Percentiles rank a stretch among this genome's conserved stretches.
These are phyloP conservation scores for Hestina assimilis DNA, from an alignment of 1,140 invertebrate genomes.

Conservation along the genomic window DNA sequence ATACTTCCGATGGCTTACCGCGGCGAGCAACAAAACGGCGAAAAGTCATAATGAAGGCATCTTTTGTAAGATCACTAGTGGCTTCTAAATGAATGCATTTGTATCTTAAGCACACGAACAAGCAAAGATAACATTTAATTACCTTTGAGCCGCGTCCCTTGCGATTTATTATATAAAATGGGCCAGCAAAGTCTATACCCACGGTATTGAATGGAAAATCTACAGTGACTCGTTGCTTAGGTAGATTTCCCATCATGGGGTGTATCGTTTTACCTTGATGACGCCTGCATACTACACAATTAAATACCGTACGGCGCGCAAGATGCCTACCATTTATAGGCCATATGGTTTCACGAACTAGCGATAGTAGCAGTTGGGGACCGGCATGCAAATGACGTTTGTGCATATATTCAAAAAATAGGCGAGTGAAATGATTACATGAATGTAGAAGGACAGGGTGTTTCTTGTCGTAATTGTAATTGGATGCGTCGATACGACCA, in stretches of 20 bases:
- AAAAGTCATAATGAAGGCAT: slow-evolving; percentile 14
- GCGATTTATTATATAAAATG: slow-evolving; percentile 30
- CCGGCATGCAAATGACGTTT: slow-evolving; percentile 26
- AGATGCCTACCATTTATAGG: slow-evolving; percentile 25
- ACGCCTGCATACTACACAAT: slow-evolving; percentile 23
- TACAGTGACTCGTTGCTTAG: slow-evolving; percentile 15
- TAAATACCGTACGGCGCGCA: slow-evolving; percentile 14
- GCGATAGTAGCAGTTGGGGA: slow-evolving; percentile 23
- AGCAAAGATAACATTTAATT: slow-evolving; percentile 33
- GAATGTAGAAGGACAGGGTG: slow-evolving; percentile 25
- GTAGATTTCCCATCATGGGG: slow-evolving; percentile 33
- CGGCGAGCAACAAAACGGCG: slow-evolving; percentile 17
- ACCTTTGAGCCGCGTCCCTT: slow-evolving; percentile 26
- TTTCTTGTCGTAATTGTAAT: too few species aligned
- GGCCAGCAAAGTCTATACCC: slow-evolving; percentile 29
- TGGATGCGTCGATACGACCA: too few species aligned
- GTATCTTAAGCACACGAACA: slow-evolving; percentile 38
- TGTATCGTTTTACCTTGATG: slow-evolving; percentile 23
- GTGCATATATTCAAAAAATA: slow-evolving; percentile 24
- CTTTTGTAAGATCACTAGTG: slow-evolving; percentile 11
- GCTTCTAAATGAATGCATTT: slow-evolving; percentile 37
- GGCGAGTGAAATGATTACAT: slow-evolving; percentile 15
- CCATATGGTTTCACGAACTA: slow-evolving; percentile 22
- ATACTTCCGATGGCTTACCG: slow-evolving; percentile 9
- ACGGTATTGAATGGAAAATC: slow-evolving; percentile 27